Base-by-base conservation (phyloP, 2,888 invertebrate genomes). In the Diadegma fenestrale region DNA sequence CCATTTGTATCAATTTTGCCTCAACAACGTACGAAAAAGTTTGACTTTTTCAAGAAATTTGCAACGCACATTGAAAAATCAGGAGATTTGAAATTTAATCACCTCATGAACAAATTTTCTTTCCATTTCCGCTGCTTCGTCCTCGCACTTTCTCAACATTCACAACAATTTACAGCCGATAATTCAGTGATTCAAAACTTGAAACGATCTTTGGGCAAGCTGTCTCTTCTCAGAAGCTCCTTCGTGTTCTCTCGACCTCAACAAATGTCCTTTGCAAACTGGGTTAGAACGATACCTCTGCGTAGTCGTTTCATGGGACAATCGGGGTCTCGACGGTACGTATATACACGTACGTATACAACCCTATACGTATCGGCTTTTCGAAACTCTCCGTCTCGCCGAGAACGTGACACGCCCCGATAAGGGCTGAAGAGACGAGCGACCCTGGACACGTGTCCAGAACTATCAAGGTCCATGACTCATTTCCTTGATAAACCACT, bases 351-450 rank as follows among this genome's bases (percentile, higher is more conserved):
- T 48, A 69, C 7, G n/a, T 71, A 71, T 33, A 43, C 43, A 73
- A 22, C 58, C 26, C 41, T 45, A n/a, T n/a, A 63, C 26, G 64
- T 69, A 76, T 71, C 66, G 69, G 80, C 45, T 66, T 77, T 58
- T 58, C 64, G 71, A 72, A 84, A 64, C 76, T 80, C 81, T 77
- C 63, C 54, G 61, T 63, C 75, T 63, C 51, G 51, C 43, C 37
- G 66, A 72, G 71, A 80, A 77, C 80, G 80, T 80, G 84, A 84
- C 80, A 72, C 71, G 26, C 48, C 43, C 76, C 80, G 84, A 84
- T 80, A 84, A 84, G 71, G 45, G 66, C 19, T 37, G 41, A 61
- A 22, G 75, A 63, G 79, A 77, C 76, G 22, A 45, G 43, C 19
- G 54, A 45, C 45, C n/a, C 48, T 51, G 33, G 80, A 77, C 84